A percentile compares a stretch with the other conserved stretches of the same genome.
phyloP scores from a whole-genome alignment of 2,888 invertebrate species.

The Mycogona germanica region DNA sequence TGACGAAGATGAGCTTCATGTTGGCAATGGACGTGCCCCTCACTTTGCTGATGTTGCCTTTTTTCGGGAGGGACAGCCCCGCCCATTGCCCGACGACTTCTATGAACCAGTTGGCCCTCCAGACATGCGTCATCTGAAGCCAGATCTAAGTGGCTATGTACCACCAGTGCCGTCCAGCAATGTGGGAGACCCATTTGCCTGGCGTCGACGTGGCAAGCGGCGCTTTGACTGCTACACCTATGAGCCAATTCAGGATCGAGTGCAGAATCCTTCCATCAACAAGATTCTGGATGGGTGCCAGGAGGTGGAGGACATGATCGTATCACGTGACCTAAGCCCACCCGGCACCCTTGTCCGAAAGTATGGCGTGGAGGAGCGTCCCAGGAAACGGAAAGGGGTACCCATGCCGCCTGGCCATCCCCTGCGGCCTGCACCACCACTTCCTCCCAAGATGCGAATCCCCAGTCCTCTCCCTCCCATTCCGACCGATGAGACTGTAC shows the following conservation, averaged over 20 bases:
- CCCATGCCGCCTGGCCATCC: not conserved
- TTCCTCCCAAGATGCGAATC: constrained; percentile 2
- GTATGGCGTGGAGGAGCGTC: not conserved
- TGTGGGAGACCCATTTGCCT: constrained; percentile 12
- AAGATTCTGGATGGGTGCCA: constrained; percentile 13
- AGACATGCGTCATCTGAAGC: not conserved
- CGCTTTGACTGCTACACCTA: constrained; percentile 1
- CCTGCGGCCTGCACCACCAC: not conserved
- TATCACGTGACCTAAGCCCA: constrained; percentile 7
- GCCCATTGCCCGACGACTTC: constrained; percentile 1
- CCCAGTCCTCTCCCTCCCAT: constrained; percentile 3
- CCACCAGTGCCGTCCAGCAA: constrained; percentile 2
- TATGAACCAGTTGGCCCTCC: constrained; percentile 12
- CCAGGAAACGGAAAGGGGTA: not conserved
- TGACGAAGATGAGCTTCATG: not conserved
- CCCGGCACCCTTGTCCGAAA: constrained; percentile 5
- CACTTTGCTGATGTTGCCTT: not conserved
- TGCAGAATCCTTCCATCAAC: not conserved
- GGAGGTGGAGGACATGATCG: constrained; percentile 3
- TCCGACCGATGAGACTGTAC: not conserved
- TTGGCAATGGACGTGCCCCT: too few species aligned
- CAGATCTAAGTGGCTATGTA: constrained; percentile 9
- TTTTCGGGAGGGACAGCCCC: too few species aligned
- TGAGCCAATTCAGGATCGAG: not conserved
- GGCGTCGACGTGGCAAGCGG: constrained; percentile 5